A percentile compares a stretch with the other conserved stretches of the same genome.
Evolutionary conservation across 92 coral and sea anemone genomes (phyloP).

Genomic region (Actinostola sp.): DNA sequence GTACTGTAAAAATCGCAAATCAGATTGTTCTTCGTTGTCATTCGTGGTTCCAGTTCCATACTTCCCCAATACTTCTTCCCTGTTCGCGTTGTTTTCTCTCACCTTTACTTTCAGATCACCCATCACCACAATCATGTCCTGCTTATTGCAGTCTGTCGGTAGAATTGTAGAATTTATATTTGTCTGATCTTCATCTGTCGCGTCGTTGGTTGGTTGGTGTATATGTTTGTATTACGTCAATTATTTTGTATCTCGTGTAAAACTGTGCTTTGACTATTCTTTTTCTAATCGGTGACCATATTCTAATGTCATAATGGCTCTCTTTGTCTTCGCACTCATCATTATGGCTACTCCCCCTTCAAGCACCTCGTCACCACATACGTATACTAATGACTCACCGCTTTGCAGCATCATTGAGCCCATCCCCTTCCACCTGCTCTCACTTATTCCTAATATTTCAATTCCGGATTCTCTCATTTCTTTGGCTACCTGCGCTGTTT

Average conservation of each 20-base stretch:
- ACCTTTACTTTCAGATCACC: no score
- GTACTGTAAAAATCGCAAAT: background rate
- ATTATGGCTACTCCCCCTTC: slow-evolving; percentile 29
- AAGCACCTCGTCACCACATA: slow-evolving; percentile 3
- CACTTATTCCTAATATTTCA: slow-evolving; percentile 33
- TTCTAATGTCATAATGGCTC: slow-evolving; percentile 16
- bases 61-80: no score
- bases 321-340: slow-evolving; percentile 23
- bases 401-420: slow-evolving; percentile 31
- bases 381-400: slow-evolving; percentile 20
- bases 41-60: no score
- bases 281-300: slow-evolving; percentile 22
- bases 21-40: no score
- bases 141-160: no score
- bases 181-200: no score
- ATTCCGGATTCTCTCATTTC: slow-evolving; percentile 12
- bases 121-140: no score
- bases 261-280: slow-evolving; percentile 21
- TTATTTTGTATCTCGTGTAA: slow-evolving; percentile 21
- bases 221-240: background rate
- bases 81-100: no score
- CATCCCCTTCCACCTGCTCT: slow-evolving; percentile 27
- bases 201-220: no score
- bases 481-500: slow-evolving; percentile 9
- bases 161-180: no score